Base-by-base conservation (phyloP, 2,113 vertebrate genomes). In the Nicator chloris region DNA sequence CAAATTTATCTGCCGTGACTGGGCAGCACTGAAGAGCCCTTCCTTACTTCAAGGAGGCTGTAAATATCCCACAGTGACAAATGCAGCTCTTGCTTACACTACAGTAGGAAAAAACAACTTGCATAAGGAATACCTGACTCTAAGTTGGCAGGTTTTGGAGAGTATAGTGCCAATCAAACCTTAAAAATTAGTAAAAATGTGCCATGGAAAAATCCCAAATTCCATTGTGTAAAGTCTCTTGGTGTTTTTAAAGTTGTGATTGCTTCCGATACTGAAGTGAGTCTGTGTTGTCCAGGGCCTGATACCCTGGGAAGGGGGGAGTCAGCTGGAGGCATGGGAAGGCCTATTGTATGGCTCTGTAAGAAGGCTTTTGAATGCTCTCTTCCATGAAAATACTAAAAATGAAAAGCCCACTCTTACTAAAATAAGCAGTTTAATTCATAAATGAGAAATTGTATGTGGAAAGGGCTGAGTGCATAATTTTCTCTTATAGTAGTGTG, bases 381-480 rank as follows among this genome's bases (percentile, higher is more conserved):
- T 77, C 77, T 69, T 72, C 63, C 28, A 57, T 15, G 15, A 79
- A 85, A 69, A 78, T 37, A 45, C 6, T 61, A 23, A 68, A 82
- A 80, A 40, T 24, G 9, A 56, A 71, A 78, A 75, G 1, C 4
- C 27, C 6, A 26, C 6, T 75, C 13, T 44, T 18, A 90, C 47
- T 72, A 57, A 87, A 92, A 93, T 17, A 65, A 7, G 4, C 7
- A 64, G 9, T 75, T 79, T 28, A 76, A 30, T 72, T 76, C 4
- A 18, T 24, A 82, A 47, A 30, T 71, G 35, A 88, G 37, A 90
- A 85, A 9, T 2, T 64, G 11, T 18, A 6, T 9, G 1, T 42
- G 42, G 10, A 50, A 31, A 72, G 28, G 21, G 11, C 44, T 75
- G 57, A 71, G 9, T 0, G 1, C 0, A 1, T 40, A 0, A 15